Conservation (phyloP, 2,113 vertebrate genomes). For the Mesoclemmys tuberculata region DNA sequence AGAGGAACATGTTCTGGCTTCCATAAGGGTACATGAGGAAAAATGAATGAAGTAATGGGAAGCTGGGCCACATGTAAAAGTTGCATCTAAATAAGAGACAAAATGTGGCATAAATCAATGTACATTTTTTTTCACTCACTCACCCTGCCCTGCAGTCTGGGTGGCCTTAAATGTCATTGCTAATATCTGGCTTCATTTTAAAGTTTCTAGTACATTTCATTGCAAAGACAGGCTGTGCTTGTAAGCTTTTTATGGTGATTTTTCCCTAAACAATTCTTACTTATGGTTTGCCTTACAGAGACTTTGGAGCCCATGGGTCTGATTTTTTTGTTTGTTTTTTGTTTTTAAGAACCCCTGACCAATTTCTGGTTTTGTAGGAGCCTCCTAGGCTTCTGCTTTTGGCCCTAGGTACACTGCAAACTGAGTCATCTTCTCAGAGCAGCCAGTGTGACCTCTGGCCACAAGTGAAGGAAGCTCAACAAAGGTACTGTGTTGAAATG, state of each 20-base stretch:
- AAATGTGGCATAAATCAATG: no score
- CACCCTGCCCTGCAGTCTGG: not conserved
- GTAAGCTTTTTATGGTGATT: not conserved
- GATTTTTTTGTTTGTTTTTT: not conserved
- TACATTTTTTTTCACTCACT: not conserved
- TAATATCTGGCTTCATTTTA: not conserved
- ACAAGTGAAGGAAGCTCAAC: not conserved
- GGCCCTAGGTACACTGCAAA: not conserved
- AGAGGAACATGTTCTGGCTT: not conserved
- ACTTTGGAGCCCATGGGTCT: not conserved
- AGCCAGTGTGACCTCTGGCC: not conserved
- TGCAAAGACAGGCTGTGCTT: not conserved
- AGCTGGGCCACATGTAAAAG: accelerated
- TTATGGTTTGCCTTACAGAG: not conserved
- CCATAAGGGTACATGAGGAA: not conserved
- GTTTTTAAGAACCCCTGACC: not conserved
- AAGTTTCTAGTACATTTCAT: accelerated
- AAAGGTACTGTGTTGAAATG: not conserved
- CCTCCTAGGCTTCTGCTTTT: not conserved
- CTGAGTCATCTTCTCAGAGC: not conserved
- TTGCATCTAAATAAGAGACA: not conserved
- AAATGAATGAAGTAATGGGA: accelerated
- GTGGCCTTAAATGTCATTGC: not conserved
- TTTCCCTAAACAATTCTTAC: not conserved
- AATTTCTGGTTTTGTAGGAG: not conserved